Conservation (phyloP, 2,888 invertebrate genomes). For the Dione vanillae region DNA sequence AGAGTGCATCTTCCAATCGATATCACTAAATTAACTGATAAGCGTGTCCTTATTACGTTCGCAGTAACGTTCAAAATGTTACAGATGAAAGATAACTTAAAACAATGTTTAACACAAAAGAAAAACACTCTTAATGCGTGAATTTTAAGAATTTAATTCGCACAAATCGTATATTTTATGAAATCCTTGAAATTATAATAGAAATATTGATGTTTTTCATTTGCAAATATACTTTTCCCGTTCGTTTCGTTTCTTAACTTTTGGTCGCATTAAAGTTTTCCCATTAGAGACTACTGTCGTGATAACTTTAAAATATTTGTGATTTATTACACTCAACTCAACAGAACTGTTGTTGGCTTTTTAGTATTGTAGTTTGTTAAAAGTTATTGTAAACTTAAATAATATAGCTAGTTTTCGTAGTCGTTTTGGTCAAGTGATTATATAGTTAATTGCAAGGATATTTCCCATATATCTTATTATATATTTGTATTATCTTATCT, state of each 20-base stretch:
- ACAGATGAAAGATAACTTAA: constrained; percentile 11
- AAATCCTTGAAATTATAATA: constrained; percentile 20
- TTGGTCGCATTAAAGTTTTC: constrained; percentile 25
- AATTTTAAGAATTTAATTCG: constrained; percentile 11
- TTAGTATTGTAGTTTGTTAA: background rate
- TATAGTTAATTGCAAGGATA: background rate
- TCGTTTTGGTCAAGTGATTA: background rate
- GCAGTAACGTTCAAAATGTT: constrained; percentile 36
- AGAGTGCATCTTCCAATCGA: constrained; percentile 41
- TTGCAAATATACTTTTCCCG: constrained; percentile 18
- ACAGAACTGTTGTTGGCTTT: background rate
- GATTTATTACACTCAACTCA: constrained; percentile 15
- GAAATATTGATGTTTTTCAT: constrained; percentile 28
- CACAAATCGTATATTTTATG: background rate
- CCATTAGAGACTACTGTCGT: constrained; percentile 30
- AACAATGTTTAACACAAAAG: background rate
- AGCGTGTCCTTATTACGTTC: constrained; percentile 22
- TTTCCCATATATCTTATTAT: too few species aligned
- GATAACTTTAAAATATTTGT: constrained; percentile 11
- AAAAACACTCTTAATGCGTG: constrained; percentile 15
- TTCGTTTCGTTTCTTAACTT: constrained; percentile 23
- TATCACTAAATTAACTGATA: constrained; percentile 28
- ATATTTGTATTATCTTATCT: too few species aligned
- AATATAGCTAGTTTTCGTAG: background rate
- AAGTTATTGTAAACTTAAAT: background rate